These are phyloP conservation scores for Strigamia maritima DNA, from an alignment of 2,888 invertebrate species.

Conservation along the genomic window DNA sequence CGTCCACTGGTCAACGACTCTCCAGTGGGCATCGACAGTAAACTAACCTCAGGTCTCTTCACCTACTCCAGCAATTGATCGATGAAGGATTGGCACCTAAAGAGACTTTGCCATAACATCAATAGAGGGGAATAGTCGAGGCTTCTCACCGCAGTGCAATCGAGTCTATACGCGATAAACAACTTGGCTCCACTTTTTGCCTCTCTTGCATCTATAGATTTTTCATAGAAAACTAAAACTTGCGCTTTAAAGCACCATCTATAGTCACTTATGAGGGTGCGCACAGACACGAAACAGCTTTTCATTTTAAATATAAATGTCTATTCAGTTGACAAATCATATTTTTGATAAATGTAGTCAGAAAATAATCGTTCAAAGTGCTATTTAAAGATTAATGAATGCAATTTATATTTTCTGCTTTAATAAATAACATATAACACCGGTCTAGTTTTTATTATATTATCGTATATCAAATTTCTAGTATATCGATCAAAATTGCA, in stretches of 20 bases:
- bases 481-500: not conserved
- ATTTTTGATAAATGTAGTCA: not conserved
- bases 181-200: not conserved
- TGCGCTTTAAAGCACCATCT: not conserved
- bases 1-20: conserved; percentile 31
- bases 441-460: no score
- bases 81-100: conserved; percentile 32
- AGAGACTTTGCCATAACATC: conserved; percentile 30
- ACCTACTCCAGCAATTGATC: not conserved
- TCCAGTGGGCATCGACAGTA: conserved; percentile 32
- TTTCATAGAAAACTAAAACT: conserved; percentile 26
- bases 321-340: not conserved
- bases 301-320: conserved; percentile 2
- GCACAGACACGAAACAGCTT: not conserved
- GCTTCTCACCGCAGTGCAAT: conserved; percentile 18
- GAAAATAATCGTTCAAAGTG: not conserved
- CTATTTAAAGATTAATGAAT: not conserved
- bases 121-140: not conserved
- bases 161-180: not conserved
- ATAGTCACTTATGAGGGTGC: not conserved
- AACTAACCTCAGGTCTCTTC: conserved; percentile 7
- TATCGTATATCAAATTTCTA: not conserved
- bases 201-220: not conserved
- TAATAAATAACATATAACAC: no score
- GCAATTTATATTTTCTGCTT: no score